phyloP scores from a whole-genome alignment of 2,113 vertebrate genomes.

The Odobenus rosmarus region DNA sequence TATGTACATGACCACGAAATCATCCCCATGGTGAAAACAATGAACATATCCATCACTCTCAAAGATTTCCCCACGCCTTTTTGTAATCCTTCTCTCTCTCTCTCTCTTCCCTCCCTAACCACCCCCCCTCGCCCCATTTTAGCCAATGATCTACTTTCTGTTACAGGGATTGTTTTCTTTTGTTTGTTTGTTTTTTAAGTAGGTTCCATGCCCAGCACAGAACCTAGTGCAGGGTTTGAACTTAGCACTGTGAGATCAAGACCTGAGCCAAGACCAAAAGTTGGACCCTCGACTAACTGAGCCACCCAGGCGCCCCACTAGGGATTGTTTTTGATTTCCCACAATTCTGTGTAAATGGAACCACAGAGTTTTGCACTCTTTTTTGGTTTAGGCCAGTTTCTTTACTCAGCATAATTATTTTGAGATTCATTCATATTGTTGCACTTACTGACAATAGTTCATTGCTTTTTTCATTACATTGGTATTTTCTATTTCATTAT shows the following conservation, averaged over 20 bases:
- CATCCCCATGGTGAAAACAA: not conserved
- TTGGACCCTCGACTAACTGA: not conserved
- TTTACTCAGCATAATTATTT: not conserved
- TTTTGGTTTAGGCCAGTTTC: not conserved
- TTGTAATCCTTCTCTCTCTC: not conserved
- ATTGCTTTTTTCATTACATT: not conserved
- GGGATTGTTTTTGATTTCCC: not conserved
- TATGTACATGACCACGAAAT: not conserved
- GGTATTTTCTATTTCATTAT: not conserved
- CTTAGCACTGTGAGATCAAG: not conserved
- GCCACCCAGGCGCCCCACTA: not conserved
- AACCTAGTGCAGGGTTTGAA: not conserved
- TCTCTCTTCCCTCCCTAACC: not conserved
- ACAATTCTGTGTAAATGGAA: not conserved
- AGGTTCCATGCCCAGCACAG: not conserved
- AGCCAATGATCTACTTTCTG: not conserved
- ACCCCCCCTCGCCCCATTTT: fast-evolving
- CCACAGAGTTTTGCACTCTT: not conserved
- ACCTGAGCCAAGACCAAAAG: not conserved
- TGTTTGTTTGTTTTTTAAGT: not conserved
- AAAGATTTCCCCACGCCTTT: not conserved
- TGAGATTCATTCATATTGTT: not conserved
- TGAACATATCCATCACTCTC: not conserved
- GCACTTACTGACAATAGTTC: not conserved
- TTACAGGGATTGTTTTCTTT: not conserved